These are phyloP conservation scores for Cheilosia vernalis DNA, from an alignment of 2,888 invertebrate genomes.

Conservation along the genomic window DNA sequence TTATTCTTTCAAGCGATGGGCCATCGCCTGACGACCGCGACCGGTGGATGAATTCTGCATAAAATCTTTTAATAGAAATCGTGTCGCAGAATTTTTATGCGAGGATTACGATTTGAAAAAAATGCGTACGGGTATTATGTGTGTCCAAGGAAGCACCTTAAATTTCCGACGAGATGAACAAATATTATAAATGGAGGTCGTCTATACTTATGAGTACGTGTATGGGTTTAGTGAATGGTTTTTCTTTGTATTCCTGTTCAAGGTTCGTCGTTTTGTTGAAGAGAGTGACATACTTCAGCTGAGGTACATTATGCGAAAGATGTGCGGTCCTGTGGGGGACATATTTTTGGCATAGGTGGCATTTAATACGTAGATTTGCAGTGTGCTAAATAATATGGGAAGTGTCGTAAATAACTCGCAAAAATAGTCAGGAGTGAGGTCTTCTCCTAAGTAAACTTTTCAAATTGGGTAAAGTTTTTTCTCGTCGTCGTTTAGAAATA, in stretches of 20 bases:
- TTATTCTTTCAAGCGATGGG: slow-evolving; percentile 3
- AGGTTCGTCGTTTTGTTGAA: too few species aligned
- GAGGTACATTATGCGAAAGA: too few species aligned
- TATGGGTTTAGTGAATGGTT: slow-evolving; percentile 6
- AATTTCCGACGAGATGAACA: slow-evolving; percentile 28
- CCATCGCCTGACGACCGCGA: slow-evolving; percentile 15
- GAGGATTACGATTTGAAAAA: slow-evolving; percentile 72
- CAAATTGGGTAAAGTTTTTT: too few species aligned
- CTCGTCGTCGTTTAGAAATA: too few species aligned
- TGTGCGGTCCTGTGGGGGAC: too few species aligned
- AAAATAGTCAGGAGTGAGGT: too few species aligned
- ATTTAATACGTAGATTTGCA: too few species aligned
- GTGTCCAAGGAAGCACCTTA: slow-evolving; percentile 72
- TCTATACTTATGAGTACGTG: slow-evolving; percentile 1
- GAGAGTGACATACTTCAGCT: too few species aligned
- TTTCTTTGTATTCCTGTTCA: neutral
- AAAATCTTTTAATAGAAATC: slow-evolving; percentile 75
- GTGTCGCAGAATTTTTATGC: slow-evolving; percentile 75
- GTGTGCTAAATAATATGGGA: too few species aligned
- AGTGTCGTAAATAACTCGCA: too few species aligned
- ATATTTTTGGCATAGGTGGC: too few species aligned
- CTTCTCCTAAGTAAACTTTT: too few species aligned
- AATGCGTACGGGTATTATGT: slow-evolving; percentile 67
- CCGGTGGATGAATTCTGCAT: slow-evolving; percentile 66
- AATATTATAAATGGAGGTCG: neutral